These are phyloP conservation scores for Ramphastos sulfuratus DNA, from an alignment of 2,113 vertebrate species.

Conservation along the genomic window DNA sequence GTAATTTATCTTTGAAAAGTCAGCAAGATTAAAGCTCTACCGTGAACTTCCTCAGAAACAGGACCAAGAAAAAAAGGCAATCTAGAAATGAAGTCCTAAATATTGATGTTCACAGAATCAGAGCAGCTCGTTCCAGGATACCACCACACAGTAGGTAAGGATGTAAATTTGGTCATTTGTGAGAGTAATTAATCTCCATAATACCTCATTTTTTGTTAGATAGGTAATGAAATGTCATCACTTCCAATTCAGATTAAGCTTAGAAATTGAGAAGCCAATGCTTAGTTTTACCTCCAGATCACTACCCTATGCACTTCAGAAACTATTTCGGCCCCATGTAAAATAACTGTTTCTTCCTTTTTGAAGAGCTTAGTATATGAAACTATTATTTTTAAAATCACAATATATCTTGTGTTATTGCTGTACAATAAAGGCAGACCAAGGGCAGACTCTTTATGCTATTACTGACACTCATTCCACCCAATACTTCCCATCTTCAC, in stretches of 20 bases:
- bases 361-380: neutral
- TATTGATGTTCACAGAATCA: neutral
- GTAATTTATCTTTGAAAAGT: neutral
- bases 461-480: neutral
- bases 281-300: neutral
- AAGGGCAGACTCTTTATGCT: neutral
- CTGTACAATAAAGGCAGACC: neutral
- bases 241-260: neutral
- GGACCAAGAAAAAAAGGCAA: neutral
- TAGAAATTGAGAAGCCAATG: neutral
- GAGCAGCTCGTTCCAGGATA: neutral
- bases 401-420: neutral
- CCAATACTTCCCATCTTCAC: neutral
- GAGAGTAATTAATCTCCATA: neutral
- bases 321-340: neutral
- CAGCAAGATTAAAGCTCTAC: neutral
- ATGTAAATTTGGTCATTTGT: neutral
- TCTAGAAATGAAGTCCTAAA: neutral
- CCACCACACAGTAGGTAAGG: neutral
- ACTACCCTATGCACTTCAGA: neutral
- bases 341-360: neutral
- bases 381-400: neutral
- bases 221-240: neutral
- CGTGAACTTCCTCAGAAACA: neutral
- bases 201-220: neutral